Conservation (phyloP, 2,797 vertebrate species). For the Chaunax sp. region DNA sequence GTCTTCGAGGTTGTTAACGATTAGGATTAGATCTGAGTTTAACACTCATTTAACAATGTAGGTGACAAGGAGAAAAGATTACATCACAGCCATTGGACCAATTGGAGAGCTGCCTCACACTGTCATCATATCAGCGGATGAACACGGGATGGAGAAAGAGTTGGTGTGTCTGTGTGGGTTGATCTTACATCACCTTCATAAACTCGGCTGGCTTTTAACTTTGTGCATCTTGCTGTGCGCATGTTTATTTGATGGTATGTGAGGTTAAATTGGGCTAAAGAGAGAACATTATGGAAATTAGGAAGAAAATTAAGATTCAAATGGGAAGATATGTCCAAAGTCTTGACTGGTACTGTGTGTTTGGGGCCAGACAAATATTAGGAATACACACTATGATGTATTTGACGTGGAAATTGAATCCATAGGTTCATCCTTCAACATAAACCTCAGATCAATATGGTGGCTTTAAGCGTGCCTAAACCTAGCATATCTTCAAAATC, state of each 20-base stretch:
- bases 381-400: neutral
- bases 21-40: constrained; percentile 64
- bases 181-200: constrained; percentile 4
- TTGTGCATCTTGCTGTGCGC: neutral
- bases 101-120: constrained; percentile 23
- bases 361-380: neutral
- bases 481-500: constrained; percentile 26
- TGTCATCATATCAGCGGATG: constrained; percentile 49
- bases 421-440: constrained; percentile 9
- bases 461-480: constrained; percentile 24
- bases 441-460: constrained; percentile 29
- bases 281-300: neutral
- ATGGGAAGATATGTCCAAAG: too few relatives aligned
- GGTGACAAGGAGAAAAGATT: constrained; percentile 37
- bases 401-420: constrained; percentile 13
- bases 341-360: too few relatives aligned
- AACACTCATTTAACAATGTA: constrained; percentile 53
- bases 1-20: constrained; percentile 57
- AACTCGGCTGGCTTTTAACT: constrained; percentile 19
- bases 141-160: constrained; percentile 15
- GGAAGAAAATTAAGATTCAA: neutral
- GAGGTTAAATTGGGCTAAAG: neutral
- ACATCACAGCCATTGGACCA: constrained; percentile 64
- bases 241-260: neutral
- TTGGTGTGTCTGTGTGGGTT: constrained; percentile 17